Conservation (phyloP, 2,113 vertebrate genomes). For the Alosa alosa region DNA sequence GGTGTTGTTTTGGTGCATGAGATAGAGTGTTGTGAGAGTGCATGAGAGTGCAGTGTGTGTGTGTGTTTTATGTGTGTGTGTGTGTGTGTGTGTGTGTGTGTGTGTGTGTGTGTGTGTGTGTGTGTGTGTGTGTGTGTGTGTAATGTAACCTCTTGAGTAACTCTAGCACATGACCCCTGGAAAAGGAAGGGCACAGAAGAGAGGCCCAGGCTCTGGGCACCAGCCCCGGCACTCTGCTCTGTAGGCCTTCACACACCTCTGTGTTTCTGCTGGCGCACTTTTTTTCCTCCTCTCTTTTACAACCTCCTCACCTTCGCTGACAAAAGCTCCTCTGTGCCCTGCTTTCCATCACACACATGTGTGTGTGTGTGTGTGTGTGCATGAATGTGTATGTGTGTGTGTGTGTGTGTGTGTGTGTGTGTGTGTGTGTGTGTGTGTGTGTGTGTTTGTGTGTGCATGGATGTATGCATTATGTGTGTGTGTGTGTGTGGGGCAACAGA, state of each 20-base stretch:
- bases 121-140: neutral
- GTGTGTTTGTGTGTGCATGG: neutral
- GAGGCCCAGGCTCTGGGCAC: neutral
- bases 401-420: neutral
- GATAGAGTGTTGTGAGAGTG: no score
- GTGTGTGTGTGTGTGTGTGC: neutral
- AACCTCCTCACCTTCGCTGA: slow-evolving; percentile 33
- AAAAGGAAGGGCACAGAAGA: neutral
- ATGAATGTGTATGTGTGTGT: no score
- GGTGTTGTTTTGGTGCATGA: neutral
- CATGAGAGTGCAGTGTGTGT: no score
- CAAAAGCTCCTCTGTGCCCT: slow-evolving; percentile 48
- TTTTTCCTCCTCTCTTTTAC: slow-evolving; percentile 17
- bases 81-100: neutral
- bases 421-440: slow-evolving; percentile 22
- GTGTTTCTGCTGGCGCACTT: neutral
- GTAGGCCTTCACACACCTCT: slow-evolving; percentile 23
- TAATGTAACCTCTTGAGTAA: neutral
- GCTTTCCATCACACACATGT: slow-evolving; percentile 18
- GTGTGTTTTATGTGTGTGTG: neutral
- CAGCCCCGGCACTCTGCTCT: neutral
- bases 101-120: neutral
- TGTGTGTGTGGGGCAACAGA: no score
- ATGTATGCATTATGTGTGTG: neutral
- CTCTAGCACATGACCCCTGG: neutral